Evolutionary conservation across 2,113 vertebrate genomes (phyloP), one percentile per base, ranked within the genome.

Genomic region (Neodontobutis hainanensis): DNA sequence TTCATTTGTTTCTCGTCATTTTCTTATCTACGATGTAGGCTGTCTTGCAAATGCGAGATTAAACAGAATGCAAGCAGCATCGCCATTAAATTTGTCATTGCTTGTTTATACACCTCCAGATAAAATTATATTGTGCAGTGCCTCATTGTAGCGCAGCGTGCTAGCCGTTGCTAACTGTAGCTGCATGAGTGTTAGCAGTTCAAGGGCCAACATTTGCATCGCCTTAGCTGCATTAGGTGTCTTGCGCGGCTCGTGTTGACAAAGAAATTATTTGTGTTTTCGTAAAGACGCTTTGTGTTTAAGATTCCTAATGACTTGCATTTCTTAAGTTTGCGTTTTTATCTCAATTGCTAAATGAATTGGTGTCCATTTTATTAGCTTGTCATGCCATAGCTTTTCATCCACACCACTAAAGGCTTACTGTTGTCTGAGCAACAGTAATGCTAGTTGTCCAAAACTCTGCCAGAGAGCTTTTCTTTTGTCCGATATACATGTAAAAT

Each of bases 1-100:
- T 93, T 91, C 83, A 85, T 84, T 85, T 88, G 87, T 83, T 90
- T 78, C 44, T 82, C 68, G 63, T 78, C 73, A 52, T 83, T 69
- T 76, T 78, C 71, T 72, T 56, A 14, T 75, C 49, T 46, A 15
- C 11, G 6, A 0, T 12, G 34, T 14, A n/a, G 52, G 60, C 16
- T 73, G 4, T 6, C 42, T 2, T 3, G 15, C 6, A 0, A 1
- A 35, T 6, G 44, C 0, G 6, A 38, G 14, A 32, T 42, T 3
- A 16, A 51, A n/a, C 34, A 0, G 4, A 2, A 1, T 4, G 5
- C 16, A 3, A 6, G 0, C 8, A 5, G 32, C 36, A 16, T 5
- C 2, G 8, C 3, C 19, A 1, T 38, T 34, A 12, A 6, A 38
- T 43, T 35, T 16, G 2, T 0, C 1, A 27, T 11, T 6, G 5